Percentiles rank a stretch among this genome's conserved stretches.
Conservation (phyloP, 2,113 vertebrate species). For the Phasianus colchicus region DNA sequence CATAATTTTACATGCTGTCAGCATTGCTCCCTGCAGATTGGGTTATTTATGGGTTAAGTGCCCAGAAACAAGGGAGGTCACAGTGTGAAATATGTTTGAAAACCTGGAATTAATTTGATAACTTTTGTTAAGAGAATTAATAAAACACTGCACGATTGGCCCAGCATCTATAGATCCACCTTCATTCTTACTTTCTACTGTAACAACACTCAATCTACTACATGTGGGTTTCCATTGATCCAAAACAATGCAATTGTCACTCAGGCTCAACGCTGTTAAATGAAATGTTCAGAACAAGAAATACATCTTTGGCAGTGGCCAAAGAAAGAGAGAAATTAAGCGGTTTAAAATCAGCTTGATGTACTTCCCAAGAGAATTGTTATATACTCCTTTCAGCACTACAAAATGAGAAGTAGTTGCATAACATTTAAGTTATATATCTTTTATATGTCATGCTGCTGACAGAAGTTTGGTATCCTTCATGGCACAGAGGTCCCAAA, state of each 20-base stretch:
- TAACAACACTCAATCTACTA: background rate
- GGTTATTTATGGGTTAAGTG: background rate
- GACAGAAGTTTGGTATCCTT: background rate
- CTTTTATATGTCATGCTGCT: background rate
- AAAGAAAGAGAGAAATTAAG: background rate
- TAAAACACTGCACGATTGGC: background rate
- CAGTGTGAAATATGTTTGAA: background rate
- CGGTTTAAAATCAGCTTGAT: background rate
- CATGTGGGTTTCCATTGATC: background rate
- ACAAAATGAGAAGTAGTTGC: background rate
- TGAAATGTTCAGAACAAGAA: background rate
- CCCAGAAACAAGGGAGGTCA: background rate
- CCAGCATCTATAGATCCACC: background rate
- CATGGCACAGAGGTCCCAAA: background rate
- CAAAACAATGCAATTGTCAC: background rate
- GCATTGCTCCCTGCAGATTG: background rate
- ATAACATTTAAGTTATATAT: background rate
- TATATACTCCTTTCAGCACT: background rate
- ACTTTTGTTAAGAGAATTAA: background rate
- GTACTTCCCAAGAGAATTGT: background rate
- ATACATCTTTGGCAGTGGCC: background rate
- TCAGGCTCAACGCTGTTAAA: background rate
- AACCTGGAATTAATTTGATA: background rate
- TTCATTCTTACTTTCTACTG: background rate
- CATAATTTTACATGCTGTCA: background rate